Evolutionary conservation across 2,888 invertebrate genomes (phyloP).

Genomic region (Cynaeus angustus): DNA sequence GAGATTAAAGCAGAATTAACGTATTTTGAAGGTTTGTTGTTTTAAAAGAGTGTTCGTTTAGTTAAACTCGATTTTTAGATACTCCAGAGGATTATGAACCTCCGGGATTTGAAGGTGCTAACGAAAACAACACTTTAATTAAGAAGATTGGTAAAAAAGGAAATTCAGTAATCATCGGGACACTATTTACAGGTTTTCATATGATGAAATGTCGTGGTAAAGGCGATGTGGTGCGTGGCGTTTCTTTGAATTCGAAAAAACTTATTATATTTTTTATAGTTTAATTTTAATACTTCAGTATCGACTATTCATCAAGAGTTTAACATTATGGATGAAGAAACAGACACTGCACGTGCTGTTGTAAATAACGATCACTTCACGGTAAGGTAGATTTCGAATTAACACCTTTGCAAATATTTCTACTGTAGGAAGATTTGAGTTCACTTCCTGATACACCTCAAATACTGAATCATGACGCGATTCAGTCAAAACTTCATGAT

Average conservation of each 20-base stretch:
- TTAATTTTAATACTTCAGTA: slow-evolving; percentile 7
- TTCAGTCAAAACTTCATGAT: too few relatives aligned
- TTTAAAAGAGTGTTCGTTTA: neutral
- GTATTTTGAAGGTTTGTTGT: slow-evolving; percentile 17
- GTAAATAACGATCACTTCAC: too few relatives aligned
- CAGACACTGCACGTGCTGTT: neutral
- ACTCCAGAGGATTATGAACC: slow-evolving; percentile 40
- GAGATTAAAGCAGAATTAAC: slow-evolving; percentile 24
- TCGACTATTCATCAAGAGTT: neutral
- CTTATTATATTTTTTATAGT: slow-evolving; percentile 12
- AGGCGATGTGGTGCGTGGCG: slow-evolving; percentile 37
- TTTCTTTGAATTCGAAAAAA: too few relatives aligned
- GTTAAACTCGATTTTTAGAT: slow-evolving; percentile 29
- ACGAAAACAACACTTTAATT: slow-evolving; percentile 8
- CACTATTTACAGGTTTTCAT: slow-evolving; percentile 39
- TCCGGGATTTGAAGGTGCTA: slow-evolving; percentile 28
- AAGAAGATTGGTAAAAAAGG: slow-evolving; percentile 21
- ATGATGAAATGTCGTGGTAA: slow-evolving; percentile 28
- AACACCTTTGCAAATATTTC: too few relatives aligned
- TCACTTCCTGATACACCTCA: too few relatives aligned
- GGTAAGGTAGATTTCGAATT: too few relatives aligned
- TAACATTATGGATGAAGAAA: neutral
- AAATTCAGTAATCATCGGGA: slow-evolving; percentile 25
- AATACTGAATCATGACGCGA: too few relatives aligned
- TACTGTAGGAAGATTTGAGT: too few relatives aligned